Conservation (phyloP, 1,140 invertebrate genomes). For the Vanessa atalanta region DNA sequence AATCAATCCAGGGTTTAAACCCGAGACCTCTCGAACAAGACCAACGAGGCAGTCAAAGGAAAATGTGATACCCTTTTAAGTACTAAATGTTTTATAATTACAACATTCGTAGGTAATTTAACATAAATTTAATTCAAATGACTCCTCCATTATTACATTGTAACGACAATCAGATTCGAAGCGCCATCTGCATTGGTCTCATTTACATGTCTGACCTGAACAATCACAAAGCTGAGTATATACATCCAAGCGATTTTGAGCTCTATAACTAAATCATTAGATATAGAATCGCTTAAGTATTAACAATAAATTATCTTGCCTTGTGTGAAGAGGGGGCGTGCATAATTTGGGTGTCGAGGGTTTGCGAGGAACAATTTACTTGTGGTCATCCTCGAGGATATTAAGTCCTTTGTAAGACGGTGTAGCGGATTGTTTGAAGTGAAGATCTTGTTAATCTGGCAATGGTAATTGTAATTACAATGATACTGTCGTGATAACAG, state of each 20-base stretch:
- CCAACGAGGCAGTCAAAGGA: too few species aligned
- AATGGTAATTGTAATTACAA: not conserved
- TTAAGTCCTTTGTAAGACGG: slow-evolving; percentile 43
- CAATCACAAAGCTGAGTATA: slow-evolving; percentile 1
- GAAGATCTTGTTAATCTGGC: slow-evolving; percentile 19
- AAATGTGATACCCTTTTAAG: too few species aligned
- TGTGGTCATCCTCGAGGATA: slow-evolving; percentile 42
- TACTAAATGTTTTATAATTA: too few species aligned
- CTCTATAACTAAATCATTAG: not conserved
- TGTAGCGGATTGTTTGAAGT: slow-evolving; percentile 13
- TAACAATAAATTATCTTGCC: slow-evolving; percentile 14
- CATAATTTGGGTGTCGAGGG: slow-evolving; percentile 37
- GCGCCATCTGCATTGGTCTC: slow-evolving; percentile 21
- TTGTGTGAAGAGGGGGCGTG: slow-evolving; percentile 40
- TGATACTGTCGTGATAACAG: not conserved
- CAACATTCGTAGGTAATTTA: too few species aligned
- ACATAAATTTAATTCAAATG: not conserved
- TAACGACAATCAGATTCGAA: slow-evolving; percentile 28
- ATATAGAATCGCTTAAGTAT: slow-evolving; percentile 6
- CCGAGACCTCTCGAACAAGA: too few species aligned
- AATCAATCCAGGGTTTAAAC: too few species aligned
- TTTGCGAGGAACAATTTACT: slow-evolving; percentile 34
- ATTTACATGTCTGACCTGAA: slow-evolving; percentile 31
- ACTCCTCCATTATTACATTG: slow-evolving; percentile 7
- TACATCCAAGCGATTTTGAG: not conserved